A percentile compares a stretch with the other conserved stretches of the same genome.
Conservation (phyloP, 2,797 vertebrate species). For the Pseudotriccus pelzelni region DNA sequence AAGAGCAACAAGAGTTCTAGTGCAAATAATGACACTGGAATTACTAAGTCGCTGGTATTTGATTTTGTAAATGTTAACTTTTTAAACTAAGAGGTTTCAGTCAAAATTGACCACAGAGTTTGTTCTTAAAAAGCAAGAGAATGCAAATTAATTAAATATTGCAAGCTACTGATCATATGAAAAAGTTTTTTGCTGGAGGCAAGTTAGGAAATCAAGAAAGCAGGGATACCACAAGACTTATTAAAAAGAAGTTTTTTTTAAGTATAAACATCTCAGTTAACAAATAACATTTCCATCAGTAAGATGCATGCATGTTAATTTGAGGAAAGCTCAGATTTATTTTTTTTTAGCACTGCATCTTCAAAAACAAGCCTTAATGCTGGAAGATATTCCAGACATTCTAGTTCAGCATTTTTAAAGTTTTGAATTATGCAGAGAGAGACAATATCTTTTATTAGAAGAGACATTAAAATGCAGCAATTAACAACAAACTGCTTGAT, state of each 20-base stretch:
- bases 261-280: background rate
- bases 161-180: background rate
- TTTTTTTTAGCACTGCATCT: background rate
- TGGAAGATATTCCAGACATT: background rate
- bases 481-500: constrained; percentile 53
- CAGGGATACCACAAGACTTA: background rate
- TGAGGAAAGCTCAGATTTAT: background rate
- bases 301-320: background rate
- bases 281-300: background rate
- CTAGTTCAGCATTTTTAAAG: background rate
- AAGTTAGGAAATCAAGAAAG: background rate
- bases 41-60: accelerated
- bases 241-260: background rate
- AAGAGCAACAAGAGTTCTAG: background rate
- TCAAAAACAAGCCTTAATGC: background rate
- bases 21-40: background rate
- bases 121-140: background rate
- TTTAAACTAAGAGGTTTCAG: background rate
- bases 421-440: background rate
- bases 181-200: background rate
- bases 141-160: background rate
- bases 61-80: background rate
- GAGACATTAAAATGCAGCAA: background rate
- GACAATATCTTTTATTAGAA: background rate
- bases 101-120: background rate